Conservation (phyloP, 1,140 invertebrate species). For the Lucilia cuprina region DNA sequence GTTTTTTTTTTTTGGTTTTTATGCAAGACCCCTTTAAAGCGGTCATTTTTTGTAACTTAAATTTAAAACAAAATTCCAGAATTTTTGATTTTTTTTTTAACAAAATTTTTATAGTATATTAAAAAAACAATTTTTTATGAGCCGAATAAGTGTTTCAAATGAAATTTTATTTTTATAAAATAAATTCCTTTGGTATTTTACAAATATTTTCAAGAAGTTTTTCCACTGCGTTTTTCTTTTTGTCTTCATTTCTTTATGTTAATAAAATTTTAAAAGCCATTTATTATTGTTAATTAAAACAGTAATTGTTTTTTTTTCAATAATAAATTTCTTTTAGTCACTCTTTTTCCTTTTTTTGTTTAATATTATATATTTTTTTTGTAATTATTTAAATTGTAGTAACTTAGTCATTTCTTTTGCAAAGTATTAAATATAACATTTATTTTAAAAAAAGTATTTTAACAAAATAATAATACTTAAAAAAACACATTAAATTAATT, state of each 20-base stretch:
- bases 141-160: conserved; percentile 10
- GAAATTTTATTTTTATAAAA: conserved; percentile 33
- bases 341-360: conserved; percentile 34
- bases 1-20: not conserved
- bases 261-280: conserved; percentile 22
- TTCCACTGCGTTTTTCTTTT: conserved; percentile 45
- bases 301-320: not conserved
- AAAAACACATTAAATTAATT: not conserved
- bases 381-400: conserved; percentile 26
- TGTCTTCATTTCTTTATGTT: not conserved
- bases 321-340: conserved; percentile 16
- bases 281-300: conserved; percentile 35
- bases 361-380: conserved; percentile 10
- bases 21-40: not conserved
- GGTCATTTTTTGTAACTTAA: not conserved
- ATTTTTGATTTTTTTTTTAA: not conserved
- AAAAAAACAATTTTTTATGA: not conserved
- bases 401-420: not conserved
- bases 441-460: conserved; percentile 43
- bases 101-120: not conserved
- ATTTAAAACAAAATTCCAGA: not conserved
- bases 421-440: conserved; percentile 14
- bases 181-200: conserved; percentile 25
- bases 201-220: conserved; percentile 61
- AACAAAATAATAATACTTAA: conserved; percentile 54